Base-by-base conservation (phyloP, 2,888 invertebrate genomes). In the Ormyrus pomaceus region DNA sequence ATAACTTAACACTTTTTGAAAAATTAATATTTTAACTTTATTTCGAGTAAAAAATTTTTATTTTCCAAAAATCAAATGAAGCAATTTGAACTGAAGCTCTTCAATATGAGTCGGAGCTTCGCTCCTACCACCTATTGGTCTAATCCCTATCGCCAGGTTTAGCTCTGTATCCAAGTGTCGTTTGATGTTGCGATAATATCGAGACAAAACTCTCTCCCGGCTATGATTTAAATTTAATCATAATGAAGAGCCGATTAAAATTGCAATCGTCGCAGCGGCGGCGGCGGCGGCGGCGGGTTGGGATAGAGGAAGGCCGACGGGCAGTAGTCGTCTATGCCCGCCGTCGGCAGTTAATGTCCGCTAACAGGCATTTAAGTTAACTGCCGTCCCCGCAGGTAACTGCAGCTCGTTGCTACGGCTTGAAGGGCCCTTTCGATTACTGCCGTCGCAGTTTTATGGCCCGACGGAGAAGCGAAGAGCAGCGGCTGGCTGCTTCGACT, bases 301-400 rank as follows among this genome's bases (percentile, higher is more conserved):
- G 11, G 56, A 34, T 34, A 34, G 34, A 34, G 34, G 34, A 34
- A 34, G 10, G 83, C 51, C 19, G 58, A 64, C 46, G 55, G 45
- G 45, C 34, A 34, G 34, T 34, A 34, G 34, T 34, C 34, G 34
- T 34, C 34, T 34, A 34, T 34, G 34, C 34, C 34, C 34, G 34
- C 34, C 34, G 76, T 70, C 82, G 73, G 86, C 86, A 88, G 89
- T 90, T 90, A 90, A 89, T 87, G 89, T 87, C 88, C 85, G 88
- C 88, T 90, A 90, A 90, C 90, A 86, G 89, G 89, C 90, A 89
- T 90, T 90, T 89, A 90, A 90, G 86, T 90, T 90, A 90, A 90
- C 89, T 88, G 86, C 88, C 77, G n/a, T 6, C 8, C 46, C 34
- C 72, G 34, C 87, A 87, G 88, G 88, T 90, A 89, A 90, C 90